Evolutionary conservation across 2,888 invertebrate species (phyloP), one percentile per base, ranked within the genome.

Genomic region (Mantis religiosa): DNA sequence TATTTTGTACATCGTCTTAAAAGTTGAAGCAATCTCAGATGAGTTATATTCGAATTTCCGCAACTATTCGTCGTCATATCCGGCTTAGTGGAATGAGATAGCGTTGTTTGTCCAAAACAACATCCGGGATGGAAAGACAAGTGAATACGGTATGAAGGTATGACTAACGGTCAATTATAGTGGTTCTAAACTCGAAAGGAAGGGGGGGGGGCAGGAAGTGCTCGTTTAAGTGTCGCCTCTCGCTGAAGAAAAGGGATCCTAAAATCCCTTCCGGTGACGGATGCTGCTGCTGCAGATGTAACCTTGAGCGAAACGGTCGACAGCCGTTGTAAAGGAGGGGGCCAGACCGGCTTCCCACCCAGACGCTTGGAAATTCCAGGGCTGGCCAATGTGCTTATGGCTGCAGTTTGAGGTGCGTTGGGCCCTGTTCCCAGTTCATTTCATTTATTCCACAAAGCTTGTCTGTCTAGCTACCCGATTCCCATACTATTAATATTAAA

Each of bases 301-400:
- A 87, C 87, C 82, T 87, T 87, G 87, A 87, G 81, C n/a, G 47
- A 54, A 71, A 71, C 54, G 85, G 47, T 41, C 54, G 84, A 28
- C 27, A 34, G 30, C 87, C 82, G 87, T 14, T 34, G 28, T 12
- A 54, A 15, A 27, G 54, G 85, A 12, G n/a, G n/a, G 87, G 15
- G 34, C 28, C 41, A 41, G 41, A 25, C 7, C 87, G 34, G 34
- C 82, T 82, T 87, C 87, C 87, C 87, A 87, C 87, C n/a, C 87
- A 71, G 54, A 71, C 54, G 54, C 20, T 71, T 71, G 20, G 54
- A 71, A 71, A 71, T 71, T 71, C 54, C 54, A 71, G 54, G 54
- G 54, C 20, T 71, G 54, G 20, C 54, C 54, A 71, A 71, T 3
- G n/a, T n/a, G n/a, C n/a, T n/a, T n/a, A n/a, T n/a, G n/a, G n/a